Conservation (phyloP, 2,888 invertebrate genomes). For the Luffia ferchaultella region DNA sequence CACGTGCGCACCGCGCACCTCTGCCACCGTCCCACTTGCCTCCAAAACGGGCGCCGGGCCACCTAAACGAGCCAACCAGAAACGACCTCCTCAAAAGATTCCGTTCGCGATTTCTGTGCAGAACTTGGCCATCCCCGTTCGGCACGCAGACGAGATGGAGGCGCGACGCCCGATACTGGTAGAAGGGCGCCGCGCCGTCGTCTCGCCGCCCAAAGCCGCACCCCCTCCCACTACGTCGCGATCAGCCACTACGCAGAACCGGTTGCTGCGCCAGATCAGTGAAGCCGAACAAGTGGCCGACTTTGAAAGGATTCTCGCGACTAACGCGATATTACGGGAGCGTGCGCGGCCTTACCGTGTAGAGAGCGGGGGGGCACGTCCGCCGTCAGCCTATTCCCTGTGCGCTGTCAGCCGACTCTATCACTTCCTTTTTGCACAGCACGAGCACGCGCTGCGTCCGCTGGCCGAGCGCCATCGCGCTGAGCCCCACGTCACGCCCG, state of each 20-base stretch:
- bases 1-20: constrained; percentile 20
- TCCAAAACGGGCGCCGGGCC: not conserved
- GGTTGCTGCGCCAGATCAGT: constrained; percentile 61
- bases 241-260: constrained; percentile 49
- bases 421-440: constrained; percentile 49
- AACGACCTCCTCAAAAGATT: constrained; percentile 33
- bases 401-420: constrained; percentile 50
- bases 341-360: constrained; percentile 33
- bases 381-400: constrained; percentile 50
- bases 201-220: not conserved
- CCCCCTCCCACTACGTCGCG: not conserved
- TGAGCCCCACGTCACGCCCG: constrained; percentile 18
- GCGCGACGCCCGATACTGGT: not conserved
- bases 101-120: constrained; percentile 47
- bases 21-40: no score
- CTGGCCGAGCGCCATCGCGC: constrained; percentile 42
- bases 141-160: constrained; percentile 14
- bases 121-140: constrained; percentile 47
- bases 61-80: constrained; percentile 23
- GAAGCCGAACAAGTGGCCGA: constrained; percentile 69
- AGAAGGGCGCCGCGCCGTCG: not conserved
- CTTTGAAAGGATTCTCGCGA: constrained; percentile 71
- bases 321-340: constrained; percentile 61
- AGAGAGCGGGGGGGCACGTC: constrained; percentile 36
- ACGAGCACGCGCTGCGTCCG: constrained; percentile 49